Percentiles rank a stretch among this genome's conserved stretches.
These are phyloP conservation scores for Scaptomyza polygonia DNA, from an alignment of 2,888 invertebrate species.

Conservation along the genomic window DNA sequence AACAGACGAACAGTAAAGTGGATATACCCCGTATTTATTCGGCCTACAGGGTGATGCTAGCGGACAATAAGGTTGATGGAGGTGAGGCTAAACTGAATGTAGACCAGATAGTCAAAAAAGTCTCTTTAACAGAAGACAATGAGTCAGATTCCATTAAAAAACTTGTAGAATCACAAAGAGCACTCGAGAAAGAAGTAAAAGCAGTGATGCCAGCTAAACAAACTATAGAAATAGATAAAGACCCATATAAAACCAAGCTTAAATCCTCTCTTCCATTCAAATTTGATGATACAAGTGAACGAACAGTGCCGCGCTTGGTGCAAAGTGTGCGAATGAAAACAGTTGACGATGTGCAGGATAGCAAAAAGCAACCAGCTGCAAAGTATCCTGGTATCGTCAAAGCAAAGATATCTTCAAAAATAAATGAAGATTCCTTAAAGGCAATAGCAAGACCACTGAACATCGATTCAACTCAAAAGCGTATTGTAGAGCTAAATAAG, in stretches of 20 bases:
- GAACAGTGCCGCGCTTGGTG: background rate
- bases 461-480: conserved; percentile 12
- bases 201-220: background rate
- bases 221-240: background rate
- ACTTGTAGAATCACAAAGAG: background rate
- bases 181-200: background rate
- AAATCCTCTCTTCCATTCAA: background rate
- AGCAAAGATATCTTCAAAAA: conserved; percentile 7
- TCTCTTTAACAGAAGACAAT: conserved; percentile 20
- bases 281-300: background rate
- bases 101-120: conserved; percentile 7
- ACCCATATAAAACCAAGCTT: background rate
- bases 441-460: too few species aligned
- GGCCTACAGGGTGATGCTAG: conserved; percentile 41
- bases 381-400: conserved; percentile 24
- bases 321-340: conserved; percentile 8
- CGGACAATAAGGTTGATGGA: conserved; percentile 6
- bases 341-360: background rate
- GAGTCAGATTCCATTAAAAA: conserved; percentile 7
- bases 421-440: background rate
- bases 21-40: conserved; percentile 47
- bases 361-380: conserved; percentile 1
- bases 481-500: conserved; percentile 29
- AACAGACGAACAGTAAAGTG: conserved; percentile 9
- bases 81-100: conserved; percentile 3